Evolutionary conservation across 2,888 invertebrate species (phyloP), one percentile per base, ranked within the genome.

Genomic region (Cephus spinipes): DNA sequence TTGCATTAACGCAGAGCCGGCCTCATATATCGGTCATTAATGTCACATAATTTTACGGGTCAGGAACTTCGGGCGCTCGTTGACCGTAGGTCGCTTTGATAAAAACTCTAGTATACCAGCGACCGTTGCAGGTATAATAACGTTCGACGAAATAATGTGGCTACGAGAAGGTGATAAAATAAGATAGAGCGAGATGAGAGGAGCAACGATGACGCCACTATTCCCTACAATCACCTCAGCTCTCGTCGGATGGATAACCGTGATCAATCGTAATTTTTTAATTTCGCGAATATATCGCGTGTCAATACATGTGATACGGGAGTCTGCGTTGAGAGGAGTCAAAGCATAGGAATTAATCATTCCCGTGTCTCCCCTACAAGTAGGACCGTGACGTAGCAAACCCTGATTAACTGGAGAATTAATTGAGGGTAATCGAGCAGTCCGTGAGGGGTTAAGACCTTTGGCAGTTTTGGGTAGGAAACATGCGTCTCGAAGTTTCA

Each of bases 331-430:
- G 81, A 81, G 83, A 83, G 76, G 80, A 23, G 55, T 23, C 74
- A 76, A 82, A 84, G 84, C 84, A 85, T 83, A 85, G 82, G 82
- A 84, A 85, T 86, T 84, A 86, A 85, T 86, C 84, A 84, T 83
- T 81, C 82, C 83, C 83, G 85, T 86, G 83, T 85, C 82, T 83
- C 81, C 81, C 79, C 79, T 77, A 80, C 81, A 81, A 83, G 79
- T 81, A 79, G 84, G 80, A 85, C 83, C 78, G 76, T 82, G 86
- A 82, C 83, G 85, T 84, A 83, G 85, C 86, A 85, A 82, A 85
- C 85, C 84, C 84, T 86, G 86, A 86, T 86, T 86, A 85, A 85
- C 85, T 83, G 80, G 83, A 73, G 85, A 85, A 86, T 86, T 86
- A 86, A 86, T 84, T 85, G 77, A 84, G 82, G 81, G 85, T 86